phyloP scores from a whole-genome alignment of 1,140 invertebrate genomes.

The Drosophila albomicans region DNA sequence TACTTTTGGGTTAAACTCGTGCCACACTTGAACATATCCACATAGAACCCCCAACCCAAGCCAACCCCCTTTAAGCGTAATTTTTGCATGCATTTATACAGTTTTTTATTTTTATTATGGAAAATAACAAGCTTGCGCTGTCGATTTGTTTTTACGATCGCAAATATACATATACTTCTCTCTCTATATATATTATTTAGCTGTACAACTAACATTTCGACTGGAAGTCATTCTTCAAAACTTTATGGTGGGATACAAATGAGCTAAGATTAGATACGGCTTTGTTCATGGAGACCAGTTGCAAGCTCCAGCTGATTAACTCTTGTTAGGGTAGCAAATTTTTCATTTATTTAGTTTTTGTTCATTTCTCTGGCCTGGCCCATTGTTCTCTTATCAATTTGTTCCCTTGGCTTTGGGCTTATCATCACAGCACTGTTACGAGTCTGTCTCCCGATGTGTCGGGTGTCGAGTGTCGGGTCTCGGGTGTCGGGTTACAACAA shows the following conservation, averaged over 20 bases:
- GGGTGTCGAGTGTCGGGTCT: no score
- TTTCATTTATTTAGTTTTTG: neutral
- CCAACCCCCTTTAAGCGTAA: slow-evolving; percentile 25
- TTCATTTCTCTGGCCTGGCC: neutral
- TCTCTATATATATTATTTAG: slow-evolving; percentile 37
- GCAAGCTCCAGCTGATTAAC: slow-evolving; percentile 22
- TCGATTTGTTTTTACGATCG: slow-evolving; percentile 71
- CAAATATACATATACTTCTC: slow-evolving; percentile 22
- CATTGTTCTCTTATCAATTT: slow-evolving; percentile 43
- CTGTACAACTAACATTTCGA: slow-evolving; percentile 51
- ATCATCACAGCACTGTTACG: slow-evolving; percentile 35
- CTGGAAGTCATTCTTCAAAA: slow-evolving; percentile 40
- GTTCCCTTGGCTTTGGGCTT: slow-evolving; percentile 32
- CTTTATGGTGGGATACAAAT: slow-evolving; percentile 46
- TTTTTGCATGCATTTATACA: slow-evolving; percentile 71
- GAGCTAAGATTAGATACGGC: slow-evolving; percentile 50
- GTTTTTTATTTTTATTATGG: slow-evolving; percentile 76
- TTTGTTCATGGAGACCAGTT: neutral
- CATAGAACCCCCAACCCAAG: neutral
- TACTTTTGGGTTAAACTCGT: slow-evolving; percentile 61
- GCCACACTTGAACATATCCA: slow-evolving; percentile 16
- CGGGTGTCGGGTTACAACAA: neutral
- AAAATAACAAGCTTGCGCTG: slow-evolving; percentile 76
- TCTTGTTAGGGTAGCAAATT: slow-evolving; percentile 59
- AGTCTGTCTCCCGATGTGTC: neutral